Percentiles rank a stretch among this genome's conserved stretches.
phyloP scores from a whole-genome alignment of 2,797 vertebrate species.

The Myripristis jacobus region DNA sequence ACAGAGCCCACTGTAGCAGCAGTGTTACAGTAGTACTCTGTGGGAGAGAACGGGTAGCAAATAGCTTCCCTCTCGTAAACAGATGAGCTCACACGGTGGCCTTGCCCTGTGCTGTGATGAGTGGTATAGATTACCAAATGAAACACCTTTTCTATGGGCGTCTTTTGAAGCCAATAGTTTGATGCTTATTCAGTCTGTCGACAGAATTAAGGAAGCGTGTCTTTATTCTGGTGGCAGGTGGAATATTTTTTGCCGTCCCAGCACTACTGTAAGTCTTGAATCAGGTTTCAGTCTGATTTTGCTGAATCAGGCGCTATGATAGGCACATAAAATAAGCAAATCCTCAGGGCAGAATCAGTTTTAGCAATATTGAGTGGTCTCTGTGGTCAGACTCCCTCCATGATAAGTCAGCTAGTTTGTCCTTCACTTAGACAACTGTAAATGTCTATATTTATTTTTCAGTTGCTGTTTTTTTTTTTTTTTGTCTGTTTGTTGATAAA shows the following conservation, averaged over 20 bases:
- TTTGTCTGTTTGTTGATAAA: slow-evolving; percentile 44
- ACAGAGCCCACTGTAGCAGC: slow-evolving; percentile 50
- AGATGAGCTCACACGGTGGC: slow-evolving; percentile 40
- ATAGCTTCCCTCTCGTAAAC: slow-evolving; percentile 55
- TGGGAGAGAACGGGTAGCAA: too few species aligned
- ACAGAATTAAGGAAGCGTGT: slow-evolving; percentile 53
- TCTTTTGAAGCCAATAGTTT: slow-evolving; percentile 49
- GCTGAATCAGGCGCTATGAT: slow-evolving; percentile 72
- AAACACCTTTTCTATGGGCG: slow-evolving; percentile 45
- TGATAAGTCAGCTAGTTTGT: slow-evolving; percentile 45
- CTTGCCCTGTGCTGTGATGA: slow-evolving; percentile 34
- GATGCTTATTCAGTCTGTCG: slow-evolving; percentile 45
- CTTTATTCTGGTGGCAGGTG: slow-evolving; percentile 56
- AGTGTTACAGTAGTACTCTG: too few species aligned
- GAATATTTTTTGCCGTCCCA: slow-evolving; percentile 55
- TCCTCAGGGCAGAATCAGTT: slow-evolving; percentile 53
- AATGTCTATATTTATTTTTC: slow-evolving; percentile 48
- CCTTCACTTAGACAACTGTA: slow-evolving; percentile 38
- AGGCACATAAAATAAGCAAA: slow-evolving; percentile 62
- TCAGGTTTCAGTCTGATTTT: slow-evolving; percentile 70
- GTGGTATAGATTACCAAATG: slow-evolving; percentile 40
- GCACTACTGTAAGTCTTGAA: slow-evolving; percentile 64
- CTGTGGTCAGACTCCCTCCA: slow-evolving; percentile 41
- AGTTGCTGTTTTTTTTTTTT: slow-evolving; percentile 23
- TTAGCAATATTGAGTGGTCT: slow-evolving; percentile 44